Conservation (phyloP, 2,888 invertebrate genomes). For the Drosophila rellima region DNA sequence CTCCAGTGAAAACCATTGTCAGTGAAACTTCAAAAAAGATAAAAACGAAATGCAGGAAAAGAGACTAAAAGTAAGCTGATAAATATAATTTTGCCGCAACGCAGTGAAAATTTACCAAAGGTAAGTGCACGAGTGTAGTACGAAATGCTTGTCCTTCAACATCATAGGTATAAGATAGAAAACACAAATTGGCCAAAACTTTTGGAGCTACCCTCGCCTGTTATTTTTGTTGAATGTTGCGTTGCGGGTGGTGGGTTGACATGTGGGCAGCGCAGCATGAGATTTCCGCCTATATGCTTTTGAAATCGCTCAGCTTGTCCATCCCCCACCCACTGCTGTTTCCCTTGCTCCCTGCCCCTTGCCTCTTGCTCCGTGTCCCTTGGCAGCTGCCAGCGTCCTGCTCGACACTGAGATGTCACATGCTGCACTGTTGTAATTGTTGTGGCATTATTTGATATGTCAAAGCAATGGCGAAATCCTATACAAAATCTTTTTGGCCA, state of each 20-base stretch:
- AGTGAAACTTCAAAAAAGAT: conserved; percentile 62
- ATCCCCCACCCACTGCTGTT: not conserved
- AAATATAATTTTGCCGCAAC: conserved; percentile 53
- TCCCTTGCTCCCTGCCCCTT: not conserved
- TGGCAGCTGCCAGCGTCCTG: not conserved
- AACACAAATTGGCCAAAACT: not conserved
- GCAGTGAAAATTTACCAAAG: conserved; percentile 43
- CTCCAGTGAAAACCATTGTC: conserved; percentile 57
- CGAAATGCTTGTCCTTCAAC: conserved; percentile 11
- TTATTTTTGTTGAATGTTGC: conserved; percentile 19
- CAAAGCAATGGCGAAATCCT: conserved; percentile 75
- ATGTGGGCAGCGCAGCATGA: conserved; percentile 72
- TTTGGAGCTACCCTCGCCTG: conserved; percentile 30
- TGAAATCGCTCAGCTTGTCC: conserved; percentile 50
- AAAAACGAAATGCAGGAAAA: conserved; percentile 18
- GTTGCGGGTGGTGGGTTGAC: conserved; percentile 51
- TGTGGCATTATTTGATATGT: conserved; percentile 82
- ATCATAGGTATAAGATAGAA: not conserved
- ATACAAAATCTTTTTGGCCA: conserved; percentile 48
- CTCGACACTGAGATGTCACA: conserved; percentile 45
- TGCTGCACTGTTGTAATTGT: conserved; percentile 73
- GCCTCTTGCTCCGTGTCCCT: conserved; percentile 1
- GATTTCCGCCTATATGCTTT: conserved; percentile 60
- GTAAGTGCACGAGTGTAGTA: conserved; percentile 35
- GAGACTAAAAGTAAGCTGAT: conserved; percentile 67